Base-by-base conservation (phyloP, 2,888 invertebrate genomes). In the Andrena bucephala region DNA sequence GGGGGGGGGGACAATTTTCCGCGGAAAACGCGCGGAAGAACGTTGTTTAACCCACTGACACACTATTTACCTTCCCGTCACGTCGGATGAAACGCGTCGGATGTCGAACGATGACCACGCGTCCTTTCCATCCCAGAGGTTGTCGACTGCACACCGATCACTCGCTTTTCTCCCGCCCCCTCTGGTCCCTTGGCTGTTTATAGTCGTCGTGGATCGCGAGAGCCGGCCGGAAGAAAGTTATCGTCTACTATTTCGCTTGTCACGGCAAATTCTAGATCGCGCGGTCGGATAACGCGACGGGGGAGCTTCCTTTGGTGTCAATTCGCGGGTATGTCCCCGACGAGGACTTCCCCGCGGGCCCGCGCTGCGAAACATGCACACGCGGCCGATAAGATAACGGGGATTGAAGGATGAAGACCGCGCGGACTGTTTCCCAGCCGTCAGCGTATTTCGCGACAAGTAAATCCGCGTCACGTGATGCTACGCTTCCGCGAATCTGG, bases 301-400 rank as follows among this genome's bases (percentile, higher is more conserved):
- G 16, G 36, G 1, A 27, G 24, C 36, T 77, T 33, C 33, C 63
- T 66, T 72, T 68, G 27, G 65, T 60, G 74, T 63, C 54, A 69
- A 77, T 70, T 33, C 54, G 48, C 52, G 13, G 31, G 57, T 24
- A 16, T 42, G 1, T 13, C 36, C 27, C 36, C 10, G 33, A 16
- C 24, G 52, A 62, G 20, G 77, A 75, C 27, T 75, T 36, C 59
- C 54, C 68, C n/a, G 70, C 10, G 67, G 13, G 2, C 13, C 57
- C 16, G 36, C 36, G 54, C 1, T 7, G 31, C 20, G 48, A 27
- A 24, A n/a, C 48, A 42, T 27, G 36, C 68, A 27, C 54, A 52
- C 48, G n/a, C 20, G 2, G 2, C 27, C 2, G 85, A 85, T 85
- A 85, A 85, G 85, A 85, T 85, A 85, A 77, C 31, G 60, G 27